Evolutionary conservation across 2,888 invertebrate species (phyloP).

Genomic region (Auanema sp.): DNA sequence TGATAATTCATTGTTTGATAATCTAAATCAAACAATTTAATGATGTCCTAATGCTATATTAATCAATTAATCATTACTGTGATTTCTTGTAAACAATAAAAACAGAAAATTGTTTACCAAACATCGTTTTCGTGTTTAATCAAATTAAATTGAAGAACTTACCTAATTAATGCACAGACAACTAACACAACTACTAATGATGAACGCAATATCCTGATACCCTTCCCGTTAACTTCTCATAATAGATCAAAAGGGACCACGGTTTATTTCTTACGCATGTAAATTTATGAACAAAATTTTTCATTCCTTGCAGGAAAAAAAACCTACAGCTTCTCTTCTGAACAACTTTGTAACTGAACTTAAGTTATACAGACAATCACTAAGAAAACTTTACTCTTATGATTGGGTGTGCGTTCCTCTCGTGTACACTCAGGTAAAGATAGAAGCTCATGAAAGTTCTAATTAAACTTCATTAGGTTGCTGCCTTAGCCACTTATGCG

Average conservation of each 20-base stretch:
- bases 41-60: not conserved
- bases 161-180: too few species aligned
- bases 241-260: too few species aligned
- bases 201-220: too few species aligned
- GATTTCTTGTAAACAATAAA: too few species aligned
- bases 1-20: not conserved
- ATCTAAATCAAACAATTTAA: not conserved
- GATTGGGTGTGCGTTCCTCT: constrained; percentile 56
- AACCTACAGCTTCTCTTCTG: constrained; percentile 42
- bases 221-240: too few species aligned
- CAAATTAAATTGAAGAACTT: too few species aligned
- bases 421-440: constrained; percentile 35
- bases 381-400: constrained; percentile 41
- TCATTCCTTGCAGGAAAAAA: constrained; percentile 21
- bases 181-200: too few species aligned
- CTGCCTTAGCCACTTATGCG: constrained; percentile 65
- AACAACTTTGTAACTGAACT: constrained; percentile 41
- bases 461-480: constrained; percentile 47
- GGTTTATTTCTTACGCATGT: too few species aligned
- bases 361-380: constrained; percentile 36
- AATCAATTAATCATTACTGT: not conserved
- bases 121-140: too few species aligned
- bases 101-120: too few species aligned
- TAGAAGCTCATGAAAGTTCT: not conserved
- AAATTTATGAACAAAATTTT: not conserved